Percentiles rank a stretch among this genome's conserved stretches.
phyloP scores from a whole-genome alignment of 2,113 vertebrate species.

The Datnioides undecimradiatus region DNA sequence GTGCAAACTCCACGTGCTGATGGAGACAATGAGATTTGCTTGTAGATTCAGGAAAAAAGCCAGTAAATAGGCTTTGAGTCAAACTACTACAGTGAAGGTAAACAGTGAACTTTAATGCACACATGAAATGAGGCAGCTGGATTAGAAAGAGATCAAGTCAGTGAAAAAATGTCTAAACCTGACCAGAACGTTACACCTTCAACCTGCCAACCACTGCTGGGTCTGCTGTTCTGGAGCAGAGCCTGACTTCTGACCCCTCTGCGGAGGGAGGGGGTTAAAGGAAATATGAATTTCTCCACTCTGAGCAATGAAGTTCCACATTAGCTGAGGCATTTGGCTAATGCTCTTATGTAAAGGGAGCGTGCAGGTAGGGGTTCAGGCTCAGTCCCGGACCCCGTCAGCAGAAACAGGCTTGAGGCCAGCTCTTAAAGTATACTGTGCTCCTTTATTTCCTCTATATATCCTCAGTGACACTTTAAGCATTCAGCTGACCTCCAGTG shows the following conservation, averaged over 20 bases:
- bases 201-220: not conserved
- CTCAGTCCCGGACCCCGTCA: not conserved
- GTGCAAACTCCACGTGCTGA: not conserved
- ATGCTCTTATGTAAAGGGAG: slow-evolving; percentile 41
- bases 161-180: not conserved
- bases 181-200: not conserved
- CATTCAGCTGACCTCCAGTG: not conserved
- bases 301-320: slow-evolving; percentile 10
- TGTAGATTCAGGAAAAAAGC: too few relatives aligned
- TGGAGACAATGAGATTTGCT: not conserved
- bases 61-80: not conserved
- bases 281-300: not conserved
- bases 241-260: too few relatives aligned
- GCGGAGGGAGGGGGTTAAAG: too few relatives aligned
- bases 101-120: not conserved
- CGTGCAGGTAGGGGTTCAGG: slow-evolving; percentile 27
- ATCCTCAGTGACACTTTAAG: slow-evolving; percentile 18
- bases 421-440: slow-evolving; percentile 12
- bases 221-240: not conserved
- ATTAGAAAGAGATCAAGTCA: not conserved
- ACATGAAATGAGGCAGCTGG: too few relatives aligned
- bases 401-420: slow-evolving; percentile 4
- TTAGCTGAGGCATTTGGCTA: slow-evolving; percentile 29
- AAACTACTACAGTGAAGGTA: not conserved
- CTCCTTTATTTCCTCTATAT: slow-evolving; percentile 32